Evolutionary conservation across 2,888 invertebrate species (phyloP).

Genomic region (Adela reaumurella): DNA sequence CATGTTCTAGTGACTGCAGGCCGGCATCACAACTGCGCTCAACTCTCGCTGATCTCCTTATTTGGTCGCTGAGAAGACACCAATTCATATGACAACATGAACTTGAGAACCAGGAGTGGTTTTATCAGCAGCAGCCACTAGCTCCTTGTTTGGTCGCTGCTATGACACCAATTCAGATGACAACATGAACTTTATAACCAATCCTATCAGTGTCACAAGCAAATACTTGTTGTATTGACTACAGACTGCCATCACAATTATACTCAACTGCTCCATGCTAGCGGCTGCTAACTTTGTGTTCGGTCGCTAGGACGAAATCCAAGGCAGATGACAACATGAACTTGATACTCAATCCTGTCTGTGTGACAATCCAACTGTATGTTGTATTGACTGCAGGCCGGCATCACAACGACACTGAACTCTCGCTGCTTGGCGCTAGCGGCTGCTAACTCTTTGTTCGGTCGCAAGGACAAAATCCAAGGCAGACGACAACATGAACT

Average conservation of each 20-base stretch:
- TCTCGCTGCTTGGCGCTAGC: slow-evolving; percentile 98
- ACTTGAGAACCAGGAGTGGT: too few species aligned
- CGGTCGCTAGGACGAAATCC: slow-evolving; percentile 99
- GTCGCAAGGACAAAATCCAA: slow-evolving; percentile 99
- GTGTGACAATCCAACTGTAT: too few species aligned
- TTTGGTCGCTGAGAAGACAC: too few species aligned
- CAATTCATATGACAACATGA: too few species aligned
- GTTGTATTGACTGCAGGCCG: too few species aligned
- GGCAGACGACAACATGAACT: slow-evolving; percentile 67
- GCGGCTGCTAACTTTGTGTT: slow-evolving; percentile 99
- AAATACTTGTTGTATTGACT: too few species aligned
- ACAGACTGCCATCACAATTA: slow-evolving; percentile 96
- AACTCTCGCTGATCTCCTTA: slow-evolving; percentile 99
- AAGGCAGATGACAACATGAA: too few species aligned
- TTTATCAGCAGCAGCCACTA: slow-evolving; percentile 98
- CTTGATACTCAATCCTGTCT: too few species aligned
- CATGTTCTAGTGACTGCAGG: too few species aligned
- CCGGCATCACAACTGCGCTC: slow-evolving; percentile 97
- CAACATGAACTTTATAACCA: too few species aligned
- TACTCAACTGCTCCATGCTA: slow-evolving; percentile 97
- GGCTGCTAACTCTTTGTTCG: slow-evolving; percentile 97
- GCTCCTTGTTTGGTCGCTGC: slow-evolving; percentile 98
- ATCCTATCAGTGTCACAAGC: too few species aligned
- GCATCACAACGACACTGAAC: slow-evolving; percentile 97
- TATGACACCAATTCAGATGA: slow-evolving; percentile 97